Conservation (phyloP, 2,888 invertebrate genomes). For the Euplexia lucipara region DNA sequence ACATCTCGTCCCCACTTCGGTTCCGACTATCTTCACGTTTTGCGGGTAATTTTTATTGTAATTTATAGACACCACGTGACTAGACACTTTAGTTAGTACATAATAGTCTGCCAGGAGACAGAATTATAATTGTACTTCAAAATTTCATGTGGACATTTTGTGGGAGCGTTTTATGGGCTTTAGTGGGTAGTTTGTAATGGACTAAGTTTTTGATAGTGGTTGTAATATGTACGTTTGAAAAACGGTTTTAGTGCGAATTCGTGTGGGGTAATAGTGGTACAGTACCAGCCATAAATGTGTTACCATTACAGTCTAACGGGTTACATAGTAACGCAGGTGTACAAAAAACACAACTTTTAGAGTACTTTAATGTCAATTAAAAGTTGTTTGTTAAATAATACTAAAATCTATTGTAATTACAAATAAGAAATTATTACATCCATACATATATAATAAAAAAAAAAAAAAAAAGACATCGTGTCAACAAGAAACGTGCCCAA, state of each 20-base stretch:
- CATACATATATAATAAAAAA: too few species aligned
- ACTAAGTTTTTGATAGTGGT: constrained; percentile 64
- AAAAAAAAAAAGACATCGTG: too few species aligned
- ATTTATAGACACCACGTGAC: constrained; percentile 89
- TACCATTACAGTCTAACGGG: too few species aligned
- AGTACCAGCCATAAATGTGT: too few species aligned
- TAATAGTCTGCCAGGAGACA: constrained; percentile 75
- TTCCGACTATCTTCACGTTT: constrained; percentile 73
- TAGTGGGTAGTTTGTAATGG: constrained; percentile 46
- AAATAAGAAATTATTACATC: too few species aligned
- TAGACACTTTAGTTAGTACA: constrained; percentile 79
- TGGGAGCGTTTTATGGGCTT: constrained; percentile 50
- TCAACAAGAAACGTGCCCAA: too few species aligned
- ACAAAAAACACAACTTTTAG: too few species aligned
- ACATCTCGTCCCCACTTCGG: constrained; percentile 48
- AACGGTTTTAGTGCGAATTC: constrained; percentile 30
- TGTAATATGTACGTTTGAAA: constrained; percentile 57
- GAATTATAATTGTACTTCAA: constrained; percentile 75
- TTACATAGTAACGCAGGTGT: too few species aligned
- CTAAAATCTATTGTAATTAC: too few species aligned
- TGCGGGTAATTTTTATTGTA: constrained; percentile 85
- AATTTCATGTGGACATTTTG: constrained; percentile 57
- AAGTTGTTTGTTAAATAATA: too few species aligned
- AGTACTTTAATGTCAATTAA: too few species aligned
- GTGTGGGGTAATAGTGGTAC: constrained; percentile 2